Percentiles rank a stretch among this genome's conserved stretches.
Conservation (phyloP, 2,113 vertebrate species). For the Dasyprocta punctata region DNA sequence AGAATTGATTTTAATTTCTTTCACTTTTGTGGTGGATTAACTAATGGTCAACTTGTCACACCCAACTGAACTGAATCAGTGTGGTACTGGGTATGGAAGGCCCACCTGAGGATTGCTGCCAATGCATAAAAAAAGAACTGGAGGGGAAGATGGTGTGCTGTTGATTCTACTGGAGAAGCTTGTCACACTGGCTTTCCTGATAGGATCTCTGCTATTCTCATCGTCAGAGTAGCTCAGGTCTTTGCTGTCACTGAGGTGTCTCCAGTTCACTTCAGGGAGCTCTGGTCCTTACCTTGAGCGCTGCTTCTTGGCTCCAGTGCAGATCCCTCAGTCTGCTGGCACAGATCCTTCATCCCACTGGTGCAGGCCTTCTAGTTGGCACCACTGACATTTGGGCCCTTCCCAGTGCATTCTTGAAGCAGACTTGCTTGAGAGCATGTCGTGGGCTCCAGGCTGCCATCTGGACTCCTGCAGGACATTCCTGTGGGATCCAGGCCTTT, state of each 20-base stretch:
- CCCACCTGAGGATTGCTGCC: neutral
- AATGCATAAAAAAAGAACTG: neutral
- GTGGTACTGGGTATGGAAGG: neutral
- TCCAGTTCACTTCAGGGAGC: neutral
- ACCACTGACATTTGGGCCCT: neutral
- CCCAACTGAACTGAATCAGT: neutral
- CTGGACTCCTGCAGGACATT: neutral
- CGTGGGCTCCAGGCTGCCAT: neutral
- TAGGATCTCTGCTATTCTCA: neutral
- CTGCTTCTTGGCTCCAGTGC: neutral
- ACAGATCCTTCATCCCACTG: neutral
- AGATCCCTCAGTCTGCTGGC: neutral
- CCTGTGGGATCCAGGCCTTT: neutral
- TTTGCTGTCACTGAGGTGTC: neutral
- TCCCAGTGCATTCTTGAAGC: neutral
- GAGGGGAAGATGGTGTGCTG: neutral
- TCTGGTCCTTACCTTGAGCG: neutral
- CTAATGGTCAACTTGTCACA: neutral
- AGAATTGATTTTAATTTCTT: constrained; percentile 56
- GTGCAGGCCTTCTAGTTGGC: neutral
- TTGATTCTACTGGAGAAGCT: neutral
- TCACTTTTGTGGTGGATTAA: neutral
- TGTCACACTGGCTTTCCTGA: neutral
- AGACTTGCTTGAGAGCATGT: neutral
- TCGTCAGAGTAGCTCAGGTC: neutral